A percentile compares a stretch with the other conserved stretches of the same genome.
Conservation (phyloP, 2,113 vertebrate genomes). For the Anser cygnoides region DNA sequence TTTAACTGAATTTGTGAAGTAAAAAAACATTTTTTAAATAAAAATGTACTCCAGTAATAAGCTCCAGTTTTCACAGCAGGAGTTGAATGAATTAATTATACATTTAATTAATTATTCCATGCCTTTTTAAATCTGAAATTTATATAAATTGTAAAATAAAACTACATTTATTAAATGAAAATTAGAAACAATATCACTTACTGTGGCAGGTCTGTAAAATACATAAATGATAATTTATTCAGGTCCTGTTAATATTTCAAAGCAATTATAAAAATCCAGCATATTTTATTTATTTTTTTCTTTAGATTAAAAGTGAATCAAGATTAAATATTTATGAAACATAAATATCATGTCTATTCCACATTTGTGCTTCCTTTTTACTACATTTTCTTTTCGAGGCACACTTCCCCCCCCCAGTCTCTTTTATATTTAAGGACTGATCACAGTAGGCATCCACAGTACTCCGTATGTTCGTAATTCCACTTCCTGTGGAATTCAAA, state of each 20-base stretch:
- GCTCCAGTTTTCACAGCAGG: constrained; percentile 8
- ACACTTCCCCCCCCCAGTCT: background rate
- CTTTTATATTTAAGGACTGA: background rate
- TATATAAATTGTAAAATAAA: constrained; percentile 20
- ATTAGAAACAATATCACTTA: background rate
- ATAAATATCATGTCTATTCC: background rate
- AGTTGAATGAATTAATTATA: background rate
- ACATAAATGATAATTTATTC: constrained; percentile 30
- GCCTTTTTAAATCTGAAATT: background rate
- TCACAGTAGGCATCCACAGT: background rate
- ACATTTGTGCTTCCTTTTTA: background rate
- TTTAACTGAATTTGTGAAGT: background rate
- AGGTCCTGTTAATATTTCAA: constrained; percentile 45
- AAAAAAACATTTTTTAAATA: constrained; percentile 14
- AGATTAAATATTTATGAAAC: constrained; percentile 45
- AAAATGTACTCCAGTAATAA: background rate
- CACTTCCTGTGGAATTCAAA: background rate
- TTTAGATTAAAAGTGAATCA: constrained; percentile 36
- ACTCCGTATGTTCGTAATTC: background rate
- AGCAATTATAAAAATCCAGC: constrained; percentile 21
- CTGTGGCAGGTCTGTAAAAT: constrained; percentile 5
- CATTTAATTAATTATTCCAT: constrained; percentile 1
- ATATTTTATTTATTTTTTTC: constrained; percentile 30
- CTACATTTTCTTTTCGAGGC: background rate
- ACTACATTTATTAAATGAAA: background rate